phyloP scores from a whole-genome alignment of 1,140 invertebrate species.

The Drosophila suzukii region DNA sequence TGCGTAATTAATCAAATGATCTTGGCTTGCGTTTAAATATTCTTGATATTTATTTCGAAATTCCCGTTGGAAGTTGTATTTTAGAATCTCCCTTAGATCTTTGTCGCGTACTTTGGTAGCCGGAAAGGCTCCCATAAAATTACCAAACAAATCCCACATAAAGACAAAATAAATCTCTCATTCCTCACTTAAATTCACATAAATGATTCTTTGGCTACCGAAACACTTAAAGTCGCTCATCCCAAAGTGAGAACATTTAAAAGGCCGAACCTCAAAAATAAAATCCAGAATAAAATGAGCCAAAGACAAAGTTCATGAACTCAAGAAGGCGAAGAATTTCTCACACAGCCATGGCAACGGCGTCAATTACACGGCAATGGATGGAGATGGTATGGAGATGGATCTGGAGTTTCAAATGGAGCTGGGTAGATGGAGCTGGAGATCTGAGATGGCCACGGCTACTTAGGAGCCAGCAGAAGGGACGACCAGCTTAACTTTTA shows the following conservation, averaged over 20 bases:
- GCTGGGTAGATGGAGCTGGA: constrained; percentile 17
- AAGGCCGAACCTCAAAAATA: constrained; percentile 19
- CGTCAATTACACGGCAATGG: constrained; percentile 70
- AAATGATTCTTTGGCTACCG: constrained; percentile 60
- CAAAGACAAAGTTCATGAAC: constrained; percentile 70
- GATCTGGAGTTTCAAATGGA: constrained; percentile 5
- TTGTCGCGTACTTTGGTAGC: constrained; percentile 30
- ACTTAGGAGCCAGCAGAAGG: constrained; percentile 32
- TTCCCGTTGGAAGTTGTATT: constrained; percentile 8
- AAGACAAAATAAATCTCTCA: constrained; percentile 19
- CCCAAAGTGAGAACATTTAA: constrained; percentile 59
- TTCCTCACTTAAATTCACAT: constrained; percentile 36
- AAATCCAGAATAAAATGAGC: constrained; percentile 9
- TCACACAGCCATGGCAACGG: constrained; percentile 62
- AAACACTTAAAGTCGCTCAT: constrained; percentile 60
- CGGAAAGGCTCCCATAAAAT: constrained; percentile 27
- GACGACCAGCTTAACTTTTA: constrained; percentile 74
- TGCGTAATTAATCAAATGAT: constrained; percentile 33
- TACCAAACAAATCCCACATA: constrained; percentile 16
- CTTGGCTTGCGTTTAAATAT: constrained; percentile 20
- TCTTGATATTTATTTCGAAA: constrained; percentile 18
- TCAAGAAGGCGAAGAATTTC: constrained; percentile 40
- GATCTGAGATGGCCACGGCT: constrained; percentile 41
- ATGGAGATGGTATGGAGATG: constrained; percentile 11
- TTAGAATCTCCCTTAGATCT: constrained; percentile 21